Base-by-base conservation (phyloP, 2,797 vertebrate genomes). In the Tapera naevia region DNA sequence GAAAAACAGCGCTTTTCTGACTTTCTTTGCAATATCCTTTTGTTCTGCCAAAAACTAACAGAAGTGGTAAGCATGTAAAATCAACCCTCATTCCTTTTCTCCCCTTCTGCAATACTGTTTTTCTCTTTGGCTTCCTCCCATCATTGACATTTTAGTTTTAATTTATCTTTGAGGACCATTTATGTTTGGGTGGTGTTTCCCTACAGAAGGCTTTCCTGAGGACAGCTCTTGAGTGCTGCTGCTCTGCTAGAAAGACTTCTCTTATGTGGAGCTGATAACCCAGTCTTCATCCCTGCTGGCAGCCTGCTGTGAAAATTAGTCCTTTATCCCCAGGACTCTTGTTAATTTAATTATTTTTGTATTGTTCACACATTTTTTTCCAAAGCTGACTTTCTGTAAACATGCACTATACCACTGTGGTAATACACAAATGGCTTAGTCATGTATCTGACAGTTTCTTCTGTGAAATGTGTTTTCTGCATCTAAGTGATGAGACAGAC, bases 261-360 rank as follows among this genome's bases (percentile, higher is more conserved):
- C 28, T 62, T 54, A 65, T 0, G 0, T 0, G 53, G 46, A 64
- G 33, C 22, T 75, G 45, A 66, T 57, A 85, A 72, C 28, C 41
- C 57, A 87, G 58, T 56, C 83, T 62, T 91, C 78, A 67, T 71
- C 23, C 30, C 13, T 4, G 4, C 78, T 79, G 57, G 61, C 58
- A 94, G 28, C n/a, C 65, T 84, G 69, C 80, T 71, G 69, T 65
- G 21, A 94, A 93, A 92, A 91, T 41, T 17, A 83, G 56, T 83
- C 66, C 60, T 71, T 92, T 86, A 57, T 92, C 67, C 82, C 33
- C 53, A 79, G 64, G 80, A n/a, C 45, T 94, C 82, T 79, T 56
- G 48, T 80, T 91, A 93, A 95, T 94, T 87, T 57, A 91, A 95
- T 96, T 94, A 91, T 88, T 94, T 93, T 70, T 91, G 45, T 90